Conservation (phyloP, 2,113 vertebrate species). For the Rattus rattus region DNA sequence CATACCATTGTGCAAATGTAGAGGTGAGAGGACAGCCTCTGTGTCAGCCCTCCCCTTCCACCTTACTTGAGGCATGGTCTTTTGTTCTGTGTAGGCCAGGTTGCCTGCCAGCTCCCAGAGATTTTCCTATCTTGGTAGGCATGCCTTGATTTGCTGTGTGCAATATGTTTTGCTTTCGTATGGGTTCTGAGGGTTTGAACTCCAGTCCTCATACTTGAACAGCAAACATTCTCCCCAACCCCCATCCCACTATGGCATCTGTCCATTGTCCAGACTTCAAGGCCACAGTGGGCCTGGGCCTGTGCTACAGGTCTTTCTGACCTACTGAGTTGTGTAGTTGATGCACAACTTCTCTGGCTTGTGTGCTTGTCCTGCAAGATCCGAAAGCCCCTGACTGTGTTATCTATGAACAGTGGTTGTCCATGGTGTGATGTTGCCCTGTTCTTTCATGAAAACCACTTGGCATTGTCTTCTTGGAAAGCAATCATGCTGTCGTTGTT, state of each 20-base stretch:
- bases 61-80: too few relatives aligned
- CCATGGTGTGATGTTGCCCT: too few relatives aligned
- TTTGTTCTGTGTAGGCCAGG: neutral
- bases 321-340: neutral
- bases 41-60: neutral
- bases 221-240: neutral
- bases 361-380: neutral
- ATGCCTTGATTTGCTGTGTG: neutral
- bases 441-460: neutral
- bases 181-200: neutral
- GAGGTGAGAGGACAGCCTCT: neutral
- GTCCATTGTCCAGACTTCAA: neutral
- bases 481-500: neutral
- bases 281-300: neutral
- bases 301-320: neutral
- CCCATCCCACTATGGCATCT: neutral
- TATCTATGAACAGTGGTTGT: neutral
- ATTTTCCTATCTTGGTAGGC: neutral
- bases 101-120: neutral
- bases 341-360: neutral
- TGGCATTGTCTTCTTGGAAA: neutral
- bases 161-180: neutral
- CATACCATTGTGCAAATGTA: neutral
- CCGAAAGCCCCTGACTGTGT: neutral
- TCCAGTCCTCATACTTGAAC: neutral